Percentiles rank a stretch among this genome's conserved stretches.
These are phyloP conservation scores for Conchocele bisecta DNA, from an alignment of 2,888 invertebrate species.

Conservation along the genomic window DNA sequence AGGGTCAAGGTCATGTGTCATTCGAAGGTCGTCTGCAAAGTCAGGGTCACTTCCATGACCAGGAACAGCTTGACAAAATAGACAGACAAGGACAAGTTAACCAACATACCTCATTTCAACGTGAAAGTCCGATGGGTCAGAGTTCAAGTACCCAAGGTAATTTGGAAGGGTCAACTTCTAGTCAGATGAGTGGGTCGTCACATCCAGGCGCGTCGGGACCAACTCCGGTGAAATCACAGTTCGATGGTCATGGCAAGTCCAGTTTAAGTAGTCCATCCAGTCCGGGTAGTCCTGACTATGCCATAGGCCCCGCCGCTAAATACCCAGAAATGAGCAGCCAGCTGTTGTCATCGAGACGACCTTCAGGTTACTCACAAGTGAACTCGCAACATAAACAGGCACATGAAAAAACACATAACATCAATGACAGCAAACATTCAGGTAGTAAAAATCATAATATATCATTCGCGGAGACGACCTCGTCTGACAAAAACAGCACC, in stretches of 20 bases:
- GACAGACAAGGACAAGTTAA: conserved; percentile 28
- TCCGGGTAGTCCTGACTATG: conserved; percentile 43
- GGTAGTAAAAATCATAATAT: too few relatives aligned
- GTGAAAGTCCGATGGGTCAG: conserved; percentile 75
- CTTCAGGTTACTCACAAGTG: background rate
- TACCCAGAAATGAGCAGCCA: conserved; percentile 66
- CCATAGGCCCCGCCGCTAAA: conserved; percentile 70
- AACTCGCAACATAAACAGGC: background rate
- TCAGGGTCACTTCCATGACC: conserved; percentile 20
- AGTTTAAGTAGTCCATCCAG: conserved; percentile 36
- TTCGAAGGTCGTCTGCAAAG: background rate
- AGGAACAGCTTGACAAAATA: conserved; percentile 48
- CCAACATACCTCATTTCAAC: conserved; percentile 23
- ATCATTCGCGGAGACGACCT: too few relatives aligned
- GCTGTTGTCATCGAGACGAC: conserved; percentile 50
- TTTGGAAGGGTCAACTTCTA: conserved; percentile 66
- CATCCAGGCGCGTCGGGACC: conserved; percentile 29
- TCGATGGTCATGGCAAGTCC: conserved; percentile 17
- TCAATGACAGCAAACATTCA: background rate
- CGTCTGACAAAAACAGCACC: too few relatives aligned
- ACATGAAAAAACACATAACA: background rate
- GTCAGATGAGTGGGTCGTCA: conserved; percentile 61
- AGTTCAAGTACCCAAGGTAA: conserved; percentile 72
- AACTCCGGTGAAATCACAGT: conserved; percentile 5
- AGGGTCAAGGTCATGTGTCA: conserved; percentile 36